Conservation (phyloP, 2,797 vertebrate species). For the Pseudocheirus occidentalis region DNA sequence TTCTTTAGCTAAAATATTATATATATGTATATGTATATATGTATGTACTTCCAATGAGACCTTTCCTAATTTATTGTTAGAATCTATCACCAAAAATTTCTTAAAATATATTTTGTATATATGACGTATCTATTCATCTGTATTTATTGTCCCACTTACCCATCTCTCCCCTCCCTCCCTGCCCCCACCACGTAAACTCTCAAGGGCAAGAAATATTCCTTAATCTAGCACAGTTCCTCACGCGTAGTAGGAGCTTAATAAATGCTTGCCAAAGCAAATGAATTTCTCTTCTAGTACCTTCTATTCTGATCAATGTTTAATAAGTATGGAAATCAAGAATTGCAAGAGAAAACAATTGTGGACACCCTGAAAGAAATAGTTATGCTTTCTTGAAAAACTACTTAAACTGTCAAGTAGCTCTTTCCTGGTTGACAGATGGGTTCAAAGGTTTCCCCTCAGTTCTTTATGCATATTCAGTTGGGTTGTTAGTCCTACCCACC, state of each 20-base stretch:
- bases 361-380: neutral
- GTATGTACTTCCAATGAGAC: neutral
- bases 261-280: neutral
- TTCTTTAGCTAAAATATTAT: slow-evolving; percentile 1
- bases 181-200: neutral
- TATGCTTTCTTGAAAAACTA: neutral
- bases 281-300: neutral
- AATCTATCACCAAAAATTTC: neutral
- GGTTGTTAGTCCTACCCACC: neutral
- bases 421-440: neutral
- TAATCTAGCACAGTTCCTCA: neutral
- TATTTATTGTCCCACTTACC: neutral
- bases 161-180: neutral
- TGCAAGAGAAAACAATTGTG: slow-evolving; percentile 7
- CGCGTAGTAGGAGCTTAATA: neutral
- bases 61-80: neutral
- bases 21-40: neutral
- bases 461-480: neutral
- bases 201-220: neutral
- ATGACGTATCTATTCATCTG: neutral
- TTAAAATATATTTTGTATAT: neutral
- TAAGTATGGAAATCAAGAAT: neutral
- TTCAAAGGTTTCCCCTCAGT: slow-evolving; percentile 1
- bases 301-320: slow-evolving; percentile 25
- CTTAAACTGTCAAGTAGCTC: neutral